Evolutionary conservation across 2,888 invertebrate species (phyloP).

Genomic region (Andrena haemorrhoa): DNA sequence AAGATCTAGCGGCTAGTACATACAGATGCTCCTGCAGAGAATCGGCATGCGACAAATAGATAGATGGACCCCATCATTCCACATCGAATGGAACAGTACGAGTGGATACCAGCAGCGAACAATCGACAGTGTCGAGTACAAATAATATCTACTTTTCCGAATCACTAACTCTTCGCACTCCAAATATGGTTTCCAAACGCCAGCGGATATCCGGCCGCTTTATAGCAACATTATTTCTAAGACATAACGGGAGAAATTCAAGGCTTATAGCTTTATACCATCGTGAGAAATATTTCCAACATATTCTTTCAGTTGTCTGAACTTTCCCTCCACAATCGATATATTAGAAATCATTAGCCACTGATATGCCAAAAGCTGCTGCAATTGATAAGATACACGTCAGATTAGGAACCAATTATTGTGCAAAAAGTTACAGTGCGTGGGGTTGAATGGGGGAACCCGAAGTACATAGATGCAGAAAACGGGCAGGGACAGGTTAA

Average conservation of each 20-base stretch:
- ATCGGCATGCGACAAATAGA: constrained; percentile 72
- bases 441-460: constrained; percentile 5
- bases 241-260: too few species aligned
- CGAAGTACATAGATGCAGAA: constrained; percentile 10
- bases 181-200: background rate
- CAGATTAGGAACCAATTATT: background rate
- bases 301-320: background rate
- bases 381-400: background rate
- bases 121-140: background rate
- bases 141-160: background rate
- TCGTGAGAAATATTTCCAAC: background rate
- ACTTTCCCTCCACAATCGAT: background rate
- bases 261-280: too few species aligned
- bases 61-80: constrained; percentile 57
- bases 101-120: constrained; percentile 7
- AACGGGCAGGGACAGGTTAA: background rate
- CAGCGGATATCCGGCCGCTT: constrained; percentile 1
- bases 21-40: constrained; percentile 70
- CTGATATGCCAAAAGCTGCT: background rate
- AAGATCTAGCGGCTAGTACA: constrained; percentile 71
- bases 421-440: constrained; percentile 7
- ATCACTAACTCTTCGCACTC: constrained; percentile 20
- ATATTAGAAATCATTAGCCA: background rate
- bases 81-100: constrained; percentile 53
- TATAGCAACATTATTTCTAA: too few species aligned